Conservation (phyloP, 2,888 invertebrate species). For the Apamea anceps region DNA sequence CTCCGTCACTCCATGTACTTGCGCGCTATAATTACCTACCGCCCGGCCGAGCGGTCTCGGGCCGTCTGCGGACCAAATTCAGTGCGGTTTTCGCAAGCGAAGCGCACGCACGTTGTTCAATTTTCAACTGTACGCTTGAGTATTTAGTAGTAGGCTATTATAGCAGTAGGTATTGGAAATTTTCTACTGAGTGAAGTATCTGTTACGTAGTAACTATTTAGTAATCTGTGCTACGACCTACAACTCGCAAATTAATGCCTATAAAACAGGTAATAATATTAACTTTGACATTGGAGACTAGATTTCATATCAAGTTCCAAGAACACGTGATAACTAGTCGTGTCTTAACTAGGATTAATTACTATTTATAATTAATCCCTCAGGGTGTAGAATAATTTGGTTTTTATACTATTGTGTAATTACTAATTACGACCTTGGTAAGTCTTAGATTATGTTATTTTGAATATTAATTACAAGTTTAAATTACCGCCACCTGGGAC, state of each 20-base stretch:
- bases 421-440: neutral
- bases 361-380: conserved; percentile 11
- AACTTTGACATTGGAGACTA: conserved; percentile 15
- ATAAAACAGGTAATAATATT: conserved; percentile 6
- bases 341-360: conserved; percentile 16
- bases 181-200: too few species aligned
- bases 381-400: neutral
- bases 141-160: too few species aligned
- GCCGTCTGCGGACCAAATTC: too few species aligned
- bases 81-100: too few species aligned
- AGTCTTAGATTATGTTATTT: neutral
- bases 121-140: too few species aligned
- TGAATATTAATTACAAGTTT: neutral
- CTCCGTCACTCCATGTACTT: too few species aligned
- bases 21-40: too few species aligned
- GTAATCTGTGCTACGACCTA: too few species aligned
- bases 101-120: too few species aligned
- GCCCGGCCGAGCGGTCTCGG: too few species aligned
- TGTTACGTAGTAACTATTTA: too few species aligned
- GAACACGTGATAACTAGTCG: neutral
- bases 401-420: neutral
- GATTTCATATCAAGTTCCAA: conserved; percentile 13
- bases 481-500: neutral
- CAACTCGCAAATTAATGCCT: neutral
- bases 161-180: too few species aligned